Conservation (phyloP, 2,888 invertebrate species). For the Folsomia candida region DNA sequence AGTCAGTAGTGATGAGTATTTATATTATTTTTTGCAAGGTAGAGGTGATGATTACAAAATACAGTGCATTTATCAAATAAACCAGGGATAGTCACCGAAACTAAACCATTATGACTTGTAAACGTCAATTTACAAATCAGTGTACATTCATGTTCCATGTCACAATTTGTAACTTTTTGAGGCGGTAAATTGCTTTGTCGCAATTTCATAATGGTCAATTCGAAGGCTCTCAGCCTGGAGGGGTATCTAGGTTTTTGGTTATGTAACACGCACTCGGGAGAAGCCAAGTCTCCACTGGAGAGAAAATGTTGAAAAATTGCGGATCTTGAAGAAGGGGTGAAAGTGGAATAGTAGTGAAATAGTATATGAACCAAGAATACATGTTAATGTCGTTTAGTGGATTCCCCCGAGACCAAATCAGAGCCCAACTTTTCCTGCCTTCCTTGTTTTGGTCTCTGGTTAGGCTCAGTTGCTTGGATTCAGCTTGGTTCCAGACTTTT, state of each 20-base stretch:
- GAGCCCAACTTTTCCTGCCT: slow-evolving; percentile 18
- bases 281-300: neutral
- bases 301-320: neutral
- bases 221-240: no score
- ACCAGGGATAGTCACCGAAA: no score
- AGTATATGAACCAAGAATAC: slow-evolving; percentile 6
- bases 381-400: slow-evolving; percentile 24
- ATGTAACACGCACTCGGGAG: no score
- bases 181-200: neutral
- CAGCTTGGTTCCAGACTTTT: neutral
- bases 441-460: neutral
- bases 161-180: neutral
- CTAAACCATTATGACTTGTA: no score
- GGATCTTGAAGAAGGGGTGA: neutral
- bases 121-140: no score
- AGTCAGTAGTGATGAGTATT: no score
- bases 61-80: no score
- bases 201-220: neutral
- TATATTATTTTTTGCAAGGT: no score
- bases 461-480: neutral
- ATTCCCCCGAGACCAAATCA: slow-evolving; percentile 44
- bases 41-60: no score
- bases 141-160: neutral
- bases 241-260: no score
- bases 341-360: neutral